Percentiles rank a stretch among this genome's conserved stretches.
These are phyloP conservation scores for Sebastes trivittatus DNA, from an alignment of 2,797 vertebrate genomes.

Conservation along the genomic window DNA sequence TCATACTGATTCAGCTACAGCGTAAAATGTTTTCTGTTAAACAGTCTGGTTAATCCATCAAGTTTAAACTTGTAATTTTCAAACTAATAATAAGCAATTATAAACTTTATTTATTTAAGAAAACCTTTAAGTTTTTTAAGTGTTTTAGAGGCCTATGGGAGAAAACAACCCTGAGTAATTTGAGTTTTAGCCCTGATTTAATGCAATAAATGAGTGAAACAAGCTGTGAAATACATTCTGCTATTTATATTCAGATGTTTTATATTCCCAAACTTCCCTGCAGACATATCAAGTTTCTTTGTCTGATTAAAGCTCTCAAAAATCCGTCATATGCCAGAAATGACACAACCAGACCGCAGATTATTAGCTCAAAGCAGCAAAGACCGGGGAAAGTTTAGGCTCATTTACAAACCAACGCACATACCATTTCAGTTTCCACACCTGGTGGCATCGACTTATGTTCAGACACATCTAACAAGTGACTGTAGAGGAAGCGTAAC, in stretches of 20 bases:
- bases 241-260: background rate
- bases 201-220: background rate
- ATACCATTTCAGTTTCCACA: slow-evolving; percentile 7
- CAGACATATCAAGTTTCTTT: background rate
- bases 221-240: background rate
- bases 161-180: background rate
- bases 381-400: background rate
- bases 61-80: background rate
- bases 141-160: too few species aligned
- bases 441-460: background rate
- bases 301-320: background rate
- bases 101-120: too few species aligned
- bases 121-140: too few species aligned
- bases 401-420: background rate
- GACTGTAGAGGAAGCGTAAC: background rate
- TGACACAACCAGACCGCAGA: background rate
- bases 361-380: background rate
- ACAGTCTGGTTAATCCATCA: background rate
- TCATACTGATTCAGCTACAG: background rate
- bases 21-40: background rate
- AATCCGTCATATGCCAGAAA: background rate
- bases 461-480: background rate
- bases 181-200: background rate
- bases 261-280: background rate
- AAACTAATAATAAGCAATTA: too few species aligned